A percentile compares a stretch with the other conserved stretches of the same genome.
These are phyloP conservation scores for Apodemia hepburni DNA, from an alignment of 2,888 invertebrate species.

Conservation along the genomic window DNA sequence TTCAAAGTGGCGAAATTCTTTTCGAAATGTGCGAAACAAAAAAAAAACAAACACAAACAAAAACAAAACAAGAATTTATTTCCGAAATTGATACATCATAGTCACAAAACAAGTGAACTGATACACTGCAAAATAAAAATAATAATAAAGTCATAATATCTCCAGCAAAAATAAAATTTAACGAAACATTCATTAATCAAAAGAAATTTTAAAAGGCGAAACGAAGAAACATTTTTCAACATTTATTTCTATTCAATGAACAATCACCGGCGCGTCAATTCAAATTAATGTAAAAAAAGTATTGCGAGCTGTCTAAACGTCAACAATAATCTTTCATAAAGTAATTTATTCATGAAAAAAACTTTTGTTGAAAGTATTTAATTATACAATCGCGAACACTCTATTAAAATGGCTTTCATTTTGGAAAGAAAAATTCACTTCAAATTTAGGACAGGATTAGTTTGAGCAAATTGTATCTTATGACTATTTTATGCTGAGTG, in stretches of 20 bases:
- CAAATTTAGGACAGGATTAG: too few species aligned
- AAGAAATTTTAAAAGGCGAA: background rate
- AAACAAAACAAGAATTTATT: too few species aligned
- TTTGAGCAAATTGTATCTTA: too few species aligned
- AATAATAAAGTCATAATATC: background rate
- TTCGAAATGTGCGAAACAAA: too few species aligned
- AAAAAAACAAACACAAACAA: too few species aligned
- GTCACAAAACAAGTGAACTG: too few species aligned
- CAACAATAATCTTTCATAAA: constrained; percentile 5
- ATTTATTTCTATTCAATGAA: constrained; percentile 9
- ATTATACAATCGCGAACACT: background rate
- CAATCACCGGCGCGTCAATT: constrained; percentile 4
- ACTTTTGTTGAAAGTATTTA: constrained; percentile 3
- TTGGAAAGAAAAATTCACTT: background rate
- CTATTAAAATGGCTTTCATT: background rate
- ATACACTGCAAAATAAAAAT: too few species aligned
- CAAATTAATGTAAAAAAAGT: constrained; percentile 10
- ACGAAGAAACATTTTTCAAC: constrained; percentile 4
- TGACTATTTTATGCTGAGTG: too few species aligned
- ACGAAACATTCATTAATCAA: background rate
- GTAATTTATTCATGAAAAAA: constrained; percentile 3
- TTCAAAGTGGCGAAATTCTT: too few species aligned
- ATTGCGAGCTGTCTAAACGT: background rate
- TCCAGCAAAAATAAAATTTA: background rate
- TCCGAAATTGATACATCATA: too few species aligned